Evolutionary conservation across 2,113 vertebrate species (phyloP).

Genomic region (Coracopsis vasa): DNA sequence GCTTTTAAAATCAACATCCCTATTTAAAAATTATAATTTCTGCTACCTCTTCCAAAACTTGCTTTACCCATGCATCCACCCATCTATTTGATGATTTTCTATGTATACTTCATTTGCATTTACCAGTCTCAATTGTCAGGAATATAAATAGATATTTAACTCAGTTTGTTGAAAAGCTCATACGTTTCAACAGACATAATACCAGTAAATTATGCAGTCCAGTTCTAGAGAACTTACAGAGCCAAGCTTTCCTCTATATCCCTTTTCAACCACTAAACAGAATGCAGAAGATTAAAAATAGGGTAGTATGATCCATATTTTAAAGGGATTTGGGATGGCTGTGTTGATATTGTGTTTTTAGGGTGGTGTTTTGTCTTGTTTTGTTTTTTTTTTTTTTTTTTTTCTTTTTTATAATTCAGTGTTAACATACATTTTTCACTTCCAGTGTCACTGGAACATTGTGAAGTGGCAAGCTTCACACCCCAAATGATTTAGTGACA

Average conservation of each 20-base stretch:
- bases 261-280: background rate
- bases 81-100: background rate
- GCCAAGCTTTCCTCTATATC: background rate
- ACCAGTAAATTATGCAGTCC: background rate
- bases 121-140: background rate
- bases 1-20: background rate
- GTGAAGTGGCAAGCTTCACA: background rate
- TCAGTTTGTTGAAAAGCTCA: background rate
- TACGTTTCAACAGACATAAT: background rate
- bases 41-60: background rate
- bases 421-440: background rate
- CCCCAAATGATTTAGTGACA: background rate
- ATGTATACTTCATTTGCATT: background rate
- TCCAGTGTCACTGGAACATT: background rate
- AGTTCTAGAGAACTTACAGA: background rate
- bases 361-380: too few species aligned
- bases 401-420: background rate
- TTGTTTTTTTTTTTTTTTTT: background rate
- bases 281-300: background rate
- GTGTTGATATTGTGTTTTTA: background rate
- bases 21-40: background rate
- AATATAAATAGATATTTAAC: background rate
- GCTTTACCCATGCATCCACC: background rate
- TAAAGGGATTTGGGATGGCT: background rate
- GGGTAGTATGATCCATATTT: background rate